Percentiles rank a stretch among this genome's conserved stretches.
These are phyloP conservation scores for Lycopodina hypogea DNA, from an alignment of 37 sponge, comb jelly and placozoan species.

Conservation along the genomic window DNA sequence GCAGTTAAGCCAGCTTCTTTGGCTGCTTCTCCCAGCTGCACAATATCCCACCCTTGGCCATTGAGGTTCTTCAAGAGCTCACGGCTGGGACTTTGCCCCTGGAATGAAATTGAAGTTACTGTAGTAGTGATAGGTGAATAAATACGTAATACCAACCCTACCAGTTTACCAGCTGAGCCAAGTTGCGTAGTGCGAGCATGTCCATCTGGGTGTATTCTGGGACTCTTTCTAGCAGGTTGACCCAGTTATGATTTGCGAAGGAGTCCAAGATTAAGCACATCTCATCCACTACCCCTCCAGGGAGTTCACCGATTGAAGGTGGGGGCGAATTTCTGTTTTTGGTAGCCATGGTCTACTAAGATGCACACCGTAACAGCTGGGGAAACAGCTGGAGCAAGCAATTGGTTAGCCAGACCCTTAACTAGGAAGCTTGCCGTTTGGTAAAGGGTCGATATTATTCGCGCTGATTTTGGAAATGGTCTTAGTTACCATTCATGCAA, in stretches of 20 bases:
- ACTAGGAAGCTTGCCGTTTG: too few relatives aligned
- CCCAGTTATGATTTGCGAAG: slow-evolving; percentile 33
- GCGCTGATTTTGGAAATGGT: too few relatives aligned
- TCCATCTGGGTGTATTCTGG: slow-evolving; percentile 42
- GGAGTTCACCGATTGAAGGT: background rate
- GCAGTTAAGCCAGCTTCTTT: background rate
- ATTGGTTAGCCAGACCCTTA: too few relatives aligned
- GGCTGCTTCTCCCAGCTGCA: slow-evolving; percentile 19
- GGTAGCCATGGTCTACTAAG: too few relatives aligned
- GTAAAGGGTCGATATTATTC: too few relatives aligned
- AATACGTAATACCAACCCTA: background rate
- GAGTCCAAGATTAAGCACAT: slow-evolving; percentile 14
- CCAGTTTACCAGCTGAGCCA: slow-evolving; percentile 6
- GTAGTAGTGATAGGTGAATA: background rate
- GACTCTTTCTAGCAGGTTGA: slow-evolving; percentile 9
- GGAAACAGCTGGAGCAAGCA: too few relatives aligned
- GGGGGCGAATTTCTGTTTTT: too few relatives aligned
- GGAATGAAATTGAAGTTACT: background rate
- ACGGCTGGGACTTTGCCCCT: slow-evolving; percentile 42
- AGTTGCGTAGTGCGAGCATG: slow-evolving; percentile 2
- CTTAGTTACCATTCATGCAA: too few relatives aligned
- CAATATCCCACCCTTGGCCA: slow-evolving; percentile 30
- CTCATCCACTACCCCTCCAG: slow-evolving; percentile 5
- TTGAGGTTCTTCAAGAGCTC: slow-evolving; percentile 30
- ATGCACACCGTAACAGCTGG: too few relatives aligned